phyloP scores from a whole-genome alignment of 2,797 vertebrate genomes.

The Leuciscus waleckii region DNA sequence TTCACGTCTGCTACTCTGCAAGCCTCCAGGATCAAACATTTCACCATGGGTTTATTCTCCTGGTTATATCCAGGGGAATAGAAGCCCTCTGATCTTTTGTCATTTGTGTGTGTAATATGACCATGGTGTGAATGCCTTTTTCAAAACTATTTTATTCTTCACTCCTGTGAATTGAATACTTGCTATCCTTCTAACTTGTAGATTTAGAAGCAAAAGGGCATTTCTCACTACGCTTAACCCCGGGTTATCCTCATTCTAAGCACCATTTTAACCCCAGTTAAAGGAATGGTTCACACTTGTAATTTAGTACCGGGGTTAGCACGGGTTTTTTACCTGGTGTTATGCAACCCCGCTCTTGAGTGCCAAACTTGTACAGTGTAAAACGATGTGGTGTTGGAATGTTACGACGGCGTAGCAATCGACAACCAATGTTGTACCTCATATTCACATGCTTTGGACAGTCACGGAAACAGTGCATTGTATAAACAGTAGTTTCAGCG shows the following conservation, averaged over 20 bases:
- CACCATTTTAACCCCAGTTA: neutral
- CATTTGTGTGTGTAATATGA: conserved; percentile 42
- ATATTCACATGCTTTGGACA: neutral
- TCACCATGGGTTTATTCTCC: conserved; percentile 35
- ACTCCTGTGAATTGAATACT: neutral
- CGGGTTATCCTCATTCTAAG: neutral
- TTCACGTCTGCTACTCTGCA: conserved; percentile 26
- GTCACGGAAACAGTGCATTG: neutral
- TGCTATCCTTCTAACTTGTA: neutral
- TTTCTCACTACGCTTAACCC: neutral
- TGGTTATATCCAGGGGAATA: conserved; percentile 33
- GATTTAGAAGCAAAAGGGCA: neutral
- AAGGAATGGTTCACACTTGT: neutral
- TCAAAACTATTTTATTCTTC: conserved; percentile 18
- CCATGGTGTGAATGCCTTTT: conserved; percentile 31
- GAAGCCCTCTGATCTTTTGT: conserved; percentile 33
- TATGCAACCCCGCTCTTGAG: too few species aligned
- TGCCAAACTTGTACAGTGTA: neutral
- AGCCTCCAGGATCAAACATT: conserved; percentile 40
- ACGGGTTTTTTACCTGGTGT: neutral
- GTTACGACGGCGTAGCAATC: neutral
- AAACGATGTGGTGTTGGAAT: neutral
- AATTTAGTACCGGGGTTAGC: neutral
- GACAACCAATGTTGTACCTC: neutral
- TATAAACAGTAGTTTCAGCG: neutral